Conservation (phyloP, 2,113 vertebrate genomes). For the Stegostoma tigrinum region DNA sequence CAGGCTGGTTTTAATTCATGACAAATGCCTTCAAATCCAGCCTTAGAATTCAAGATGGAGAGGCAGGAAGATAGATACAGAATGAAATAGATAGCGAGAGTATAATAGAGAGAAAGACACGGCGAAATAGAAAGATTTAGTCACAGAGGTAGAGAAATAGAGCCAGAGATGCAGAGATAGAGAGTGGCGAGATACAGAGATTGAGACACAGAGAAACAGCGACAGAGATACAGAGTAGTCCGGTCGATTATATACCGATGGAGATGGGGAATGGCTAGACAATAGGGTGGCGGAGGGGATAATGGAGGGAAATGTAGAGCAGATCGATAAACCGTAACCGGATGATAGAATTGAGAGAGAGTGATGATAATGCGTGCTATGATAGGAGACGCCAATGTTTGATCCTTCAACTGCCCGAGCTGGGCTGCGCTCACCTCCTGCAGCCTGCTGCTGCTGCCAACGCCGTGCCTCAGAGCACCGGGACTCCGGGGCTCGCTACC, state of each 20-base stretch:
- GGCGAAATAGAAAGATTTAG: too few species aligned
- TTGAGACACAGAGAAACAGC: neutral
- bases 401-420: too few species aligned
- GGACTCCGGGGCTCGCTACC: too few species aligned
- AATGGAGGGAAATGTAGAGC: neutral
- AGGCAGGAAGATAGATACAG: neutral
- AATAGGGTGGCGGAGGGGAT: too few species aligned
- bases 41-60: neutral
- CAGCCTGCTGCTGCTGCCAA: slow-evolving; percentile 77
- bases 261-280: neutral
- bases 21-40: neutral
- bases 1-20: neutral
- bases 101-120: neutral
- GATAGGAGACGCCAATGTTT: too few species aligned
- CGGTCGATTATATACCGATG: neutral
- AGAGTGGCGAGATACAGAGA: neutral
- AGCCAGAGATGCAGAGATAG: too few species aligned
- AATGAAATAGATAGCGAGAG: too few species aligned
- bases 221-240: neutral
- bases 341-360: neutral
- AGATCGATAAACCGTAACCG: too few species aligned
- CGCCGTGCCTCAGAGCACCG: too few species aligned
- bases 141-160: neutral
- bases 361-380: neutral
- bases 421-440: slow-evolving; percentile 66